phyloP scores from a whole-genome alignment of 2,888 invertebrate species.

The Gasteruption jaculator region DNA sequence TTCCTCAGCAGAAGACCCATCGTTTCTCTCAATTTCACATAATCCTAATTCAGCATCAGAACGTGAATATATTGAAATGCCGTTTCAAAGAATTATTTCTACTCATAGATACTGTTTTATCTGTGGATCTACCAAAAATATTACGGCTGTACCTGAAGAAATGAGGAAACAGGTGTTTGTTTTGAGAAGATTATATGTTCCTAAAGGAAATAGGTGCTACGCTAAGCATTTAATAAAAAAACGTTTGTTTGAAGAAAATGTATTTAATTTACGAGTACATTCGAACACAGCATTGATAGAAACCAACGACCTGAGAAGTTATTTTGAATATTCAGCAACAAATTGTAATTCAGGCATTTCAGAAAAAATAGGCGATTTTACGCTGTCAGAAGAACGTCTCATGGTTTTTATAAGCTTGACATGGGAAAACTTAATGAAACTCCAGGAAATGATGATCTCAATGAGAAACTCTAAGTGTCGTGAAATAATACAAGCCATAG shows the following conservation, averaged over 20 bases:
- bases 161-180: too few species aligned
- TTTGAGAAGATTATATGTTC: too few species aligned
- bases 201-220: constrained; percentile 10
- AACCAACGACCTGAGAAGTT: constrained; percentile 7
- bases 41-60: too few species aligned
- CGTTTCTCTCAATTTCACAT: too few species aligned
- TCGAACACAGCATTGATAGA: constrained; percentile 11
- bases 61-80: too few species aligned
- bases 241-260: constrained; percentile 6
- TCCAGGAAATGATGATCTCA: constrained; percentile 14
- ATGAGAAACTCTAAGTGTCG: constrained; percentile 18
- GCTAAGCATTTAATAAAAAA: constrained; percentile 7
- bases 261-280: constrained; percentile 6
- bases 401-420: constrained; percentile 16
- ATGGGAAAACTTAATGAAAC: constrained; percentile 15
- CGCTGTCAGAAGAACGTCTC: constrained; percentile 14
- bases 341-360: constrained; percentile 12
- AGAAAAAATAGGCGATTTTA: constrained; percentile 14
- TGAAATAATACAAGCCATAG: constrained; percentile 18
- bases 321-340: constrained; percentile 11
- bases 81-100: too few species aligned
- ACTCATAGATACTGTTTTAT: too few species aligned
- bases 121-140: too few species aligned
- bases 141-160: too few species aligned
- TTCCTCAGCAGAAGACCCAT: too few species aligned